phyloP scores from a whole-genome alignment of 2,113 vertebrate genomes.

The Conger conger region DNA sequence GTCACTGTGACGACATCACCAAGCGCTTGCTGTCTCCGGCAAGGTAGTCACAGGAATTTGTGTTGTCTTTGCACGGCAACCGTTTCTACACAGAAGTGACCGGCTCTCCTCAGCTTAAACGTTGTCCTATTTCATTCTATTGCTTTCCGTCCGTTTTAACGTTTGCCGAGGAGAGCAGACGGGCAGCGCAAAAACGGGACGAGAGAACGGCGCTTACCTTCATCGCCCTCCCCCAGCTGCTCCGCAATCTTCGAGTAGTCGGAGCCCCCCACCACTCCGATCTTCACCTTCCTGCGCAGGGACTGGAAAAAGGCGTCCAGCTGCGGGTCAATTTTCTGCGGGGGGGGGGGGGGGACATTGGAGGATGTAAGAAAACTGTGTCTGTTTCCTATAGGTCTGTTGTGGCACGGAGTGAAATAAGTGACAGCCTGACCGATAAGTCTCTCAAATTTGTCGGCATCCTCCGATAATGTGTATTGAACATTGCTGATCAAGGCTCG shows the following conservation, averaged over 20 bases:
- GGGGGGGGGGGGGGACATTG: not conserved
- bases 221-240: conserved; percentile 91
- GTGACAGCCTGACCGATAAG: too few relatives aligned
- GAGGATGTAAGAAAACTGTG: too few relatives aligned
- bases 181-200: not conserved
- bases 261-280: conserved; percentile 91
- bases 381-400: too few relatives aligned
- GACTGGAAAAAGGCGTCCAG: conserved; percentile 87
- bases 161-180: not conserved
- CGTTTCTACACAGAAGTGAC: not conserved
- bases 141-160: too few relatives aligned
- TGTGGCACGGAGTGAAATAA: too few relatives aligned
- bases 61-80: not conserved
- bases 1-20: not conserved
- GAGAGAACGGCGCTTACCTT: conserved; percentile 72
- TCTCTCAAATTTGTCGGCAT: too few relatives aligned
- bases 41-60: not conserved
- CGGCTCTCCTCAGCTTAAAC: not conserved
- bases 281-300: conserved; percentile 83
- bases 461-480: too few relatives aligned
- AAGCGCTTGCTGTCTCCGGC: not conserved
- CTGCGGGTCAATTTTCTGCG: conserved; percentile 86
- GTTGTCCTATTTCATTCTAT: too few relatives aligned
- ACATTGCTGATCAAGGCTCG: too few relatives aligned
- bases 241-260: conserved; percentile 96